Base-by-base conservation (phyloP, 2,888 invertebrate species). In the Polylopha cassiicola region DNA sequence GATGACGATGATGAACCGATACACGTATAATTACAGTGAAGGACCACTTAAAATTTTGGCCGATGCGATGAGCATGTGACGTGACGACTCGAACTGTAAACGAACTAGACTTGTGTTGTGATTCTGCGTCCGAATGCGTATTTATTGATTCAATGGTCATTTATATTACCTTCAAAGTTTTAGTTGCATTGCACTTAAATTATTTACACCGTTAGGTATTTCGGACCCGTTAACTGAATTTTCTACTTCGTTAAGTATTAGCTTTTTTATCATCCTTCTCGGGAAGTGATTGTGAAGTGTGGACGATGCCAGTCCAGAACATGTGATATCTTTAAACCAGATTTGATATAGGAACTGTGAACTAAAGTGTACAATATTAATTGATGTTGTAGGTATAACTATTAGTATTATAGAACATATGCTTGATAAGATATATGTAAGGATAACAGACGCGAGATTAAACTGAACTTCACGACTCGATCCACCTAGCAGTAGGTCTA, bases 1-100 rank as follows among this genome's bases (percentile, higher is more conserved):
- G 88, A 88, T 34, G 89, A 89, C 33, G 89, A 89, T 46, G 89
- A 89, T 45, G 89, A 89, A 61, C 84, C 89, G 15, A 89, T 90
- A 58, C 89, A 89, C 59, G 89, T 89, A 53, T 89, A 81, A 75
- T 44, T 44, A 42, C 51, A 55, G 59, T 53, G 32, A 20, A 11
- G 43, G 23, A 16, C 5, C 15, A n/a, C 7, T 24, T 30, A 26
- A 14, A 26, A 31, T 32, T 8, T 17, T 9, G 30, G 10, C 21
- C 31, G 20, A 17, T 17, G 36, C 23, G 28, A 14, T 42, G 21
- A 27, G 15, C 18, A 22, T 21, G 37, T 17, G 28, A 39, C 26
- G 22, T 27, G 18, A 36, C 21, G n/a, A 9, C 21, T 8, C 4
- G 14, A 6, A 37, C 26, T 22, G 7, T 11, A 8, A 15, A n/a